Evolutionary conservation across 1,140 invertebrate genomes (phyloP).

Genomic region (Drosophila kanapiae): DNA sequence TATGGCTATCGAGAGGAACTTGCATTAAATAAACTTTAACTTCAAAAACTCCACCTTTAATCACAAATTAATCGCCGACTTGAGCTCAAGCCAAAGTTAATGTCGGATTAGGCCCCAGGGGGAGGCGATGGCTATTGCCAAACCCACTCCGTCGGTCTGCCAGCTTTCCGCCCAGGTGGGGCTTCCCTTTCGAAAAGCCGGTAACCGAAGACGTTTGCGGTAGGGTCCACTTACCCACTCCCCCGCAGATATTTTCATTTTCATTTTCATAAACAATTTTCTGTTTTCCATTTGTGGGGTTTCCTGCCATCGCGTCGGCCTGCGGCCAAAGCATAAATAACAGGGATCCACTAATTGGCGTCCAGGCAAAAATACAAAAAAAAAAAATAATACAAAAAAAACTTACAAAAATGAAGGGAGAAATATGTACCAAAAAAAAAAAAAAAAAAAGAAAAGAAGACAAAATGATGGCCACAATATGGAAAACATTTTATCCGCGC

Average conservation of each 20-base stretch:
- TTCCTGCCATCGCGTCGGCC: conserved; percentile 38
- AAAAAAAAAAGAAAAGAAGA: conserved; percentile 18
- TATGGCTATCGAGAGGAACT: background rate
- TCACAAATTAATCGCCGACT: conserved; percentile 7
- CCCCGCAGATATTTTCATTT: conserved; percentile 23
- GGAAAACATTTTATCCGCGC: conserved; percentile 50
- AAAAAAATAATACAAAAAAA: background rate
- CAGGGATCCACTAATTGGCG: conserved; percentile 60
- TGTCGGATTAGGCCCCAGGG: background rate
- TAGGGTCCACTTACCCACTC: conserved; percentile 33
- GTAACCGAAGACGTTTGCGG: conserved; percentile 60
- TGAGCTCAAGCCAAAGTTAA: background rate
- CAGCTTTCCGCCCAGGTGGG: conserved; percentile 43
- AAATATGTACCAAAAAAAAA: conserved; percentile 5
- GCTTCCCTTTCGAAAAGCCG: conserved; percentile 51
- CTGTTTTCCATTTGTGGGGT: conserved; percentile 58
- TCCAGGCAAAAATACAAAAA: conserved; percentile 21
- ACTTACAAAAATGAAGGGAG: background rate
- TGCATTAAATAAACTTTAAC: too few relatives aligned
- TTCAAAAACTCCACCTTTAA: background rate
- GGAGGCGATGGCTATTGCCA: conserved; percentile 20
- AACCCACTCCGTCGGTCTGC: conserved; percentile 19
- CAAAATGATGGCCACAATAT: conserved; percentile 57
- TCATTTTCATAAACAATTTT: conserved; percentile 55
- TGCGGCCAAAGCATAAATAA: conserved; percentile 58